These are phyloP conservation scores for Salpingus planirostris DNA, from an alignment of 2,888 invertebrate genomes.

Conservation along the genomic window DNA sequence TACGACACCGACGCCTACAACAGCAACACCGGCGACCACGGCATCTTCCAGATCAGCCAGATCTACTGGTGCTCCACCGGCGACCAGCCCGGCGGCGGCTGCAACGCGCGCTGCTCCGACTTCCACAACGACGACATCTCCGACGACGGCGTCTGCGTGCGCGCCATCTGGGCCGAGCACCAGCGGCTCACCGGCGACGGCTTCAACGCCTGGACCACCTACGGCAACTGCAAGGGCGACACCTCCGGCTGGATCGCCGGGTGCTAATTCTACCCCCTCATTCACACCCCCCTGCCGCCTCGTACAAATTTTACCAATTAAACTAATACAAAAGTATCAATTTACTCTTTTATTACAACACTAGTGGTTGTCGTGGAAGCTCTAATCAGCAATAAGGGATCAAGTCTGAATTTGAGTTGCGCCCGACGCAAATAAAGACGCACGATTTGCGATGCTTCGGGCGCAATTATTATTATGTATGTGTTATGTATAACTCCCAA, in stretches of 20 bases:
- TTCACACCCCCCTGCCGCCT: too few species aligned
- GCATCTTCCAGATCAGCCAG: conserved; percentile 62
- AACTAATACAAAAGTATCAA: too few species aligned
- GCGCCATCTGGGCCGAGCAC: conserved; percentile 13
- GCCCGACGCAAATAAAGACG: too few species aligned
- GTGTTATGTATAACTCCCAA: too few species aligned
- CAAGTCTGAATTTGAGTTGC: too few species aligned
- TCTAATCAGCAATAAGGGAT: too few species aligned
- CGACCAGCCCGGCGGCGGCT: conserved; percentile 41
- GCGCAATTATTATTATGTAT: too few species aligned
- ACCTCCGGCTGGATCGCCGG: conserved; percentile 47
- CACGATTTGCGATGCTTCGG: too few species aligned
- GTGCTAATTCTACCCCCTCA: too few species aligned
- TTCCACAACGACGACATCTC: conserved; percentile 60
- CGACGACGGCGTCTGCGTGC: conserved; percentile 49
- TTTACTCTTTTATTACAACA: too few species aligned
- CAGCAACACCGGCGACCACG: conserved; percentile 57
- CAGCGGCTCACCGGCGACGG: conserved; percentile 13
- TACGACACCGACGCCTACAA: conserved; percentile 57
- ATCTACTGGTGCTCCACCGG: conserved; percentile 47
- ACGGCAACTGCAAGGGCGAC: conserved; percentile 51
- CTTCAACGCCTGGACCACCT: conserved; percentile 55
- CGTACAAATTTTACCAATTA: too few species aligned
- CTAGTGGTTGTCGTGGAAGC: too few species aligned
- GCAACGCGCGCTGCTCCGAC: conserved; percentile 52